phyloP scores from a whole-genome alignment of 2,797 vertebrate species.

The Avahi laniger region DNA sequence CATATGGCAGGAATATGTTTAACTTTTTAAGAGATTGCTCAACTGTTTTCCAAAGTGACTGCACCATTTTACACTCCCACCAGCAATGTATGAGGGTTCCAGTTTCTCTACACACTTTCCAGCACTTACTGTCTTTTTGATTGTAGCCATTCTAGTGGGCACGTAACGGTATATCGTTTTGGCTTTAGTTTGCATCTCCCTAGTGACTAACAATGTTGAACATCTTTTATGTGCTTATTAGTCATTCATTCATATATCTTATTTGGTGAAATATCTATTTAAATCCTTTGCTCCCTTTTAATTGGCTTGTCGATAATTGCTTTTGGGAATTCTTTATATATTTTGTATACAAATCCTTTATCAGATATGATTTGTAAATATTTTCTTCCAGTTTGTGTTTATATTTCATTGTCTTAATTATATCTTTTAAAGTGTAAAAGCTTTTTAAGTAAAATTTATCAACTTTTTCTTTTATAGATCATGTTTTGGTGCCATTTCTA shows the following conservation, averaged over 20 bases:
- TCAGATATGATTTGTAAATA: background rate
- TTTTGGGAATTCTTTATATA: background rate
- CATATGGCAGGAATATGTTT: background rate
- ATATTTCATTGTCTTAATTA: background rate
- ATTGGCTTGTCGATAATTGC: background rate
- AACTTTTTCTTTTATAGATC: background rate
- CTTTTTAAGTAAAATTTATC: background rate
- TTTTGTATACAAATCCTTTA: background rate
- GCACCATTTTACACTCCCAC: background rate
- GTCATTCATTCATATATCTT: background rate
- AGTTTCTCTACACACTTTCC: background rate
- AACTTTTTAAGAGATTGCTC: background rate
- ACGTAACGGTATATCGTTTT: background rate
- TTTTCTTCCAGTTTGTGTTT: background rate
- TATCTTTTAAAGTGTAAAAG: background rate
- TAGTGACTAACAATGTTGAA: background rate
- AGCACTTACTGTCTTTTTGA: background rate
- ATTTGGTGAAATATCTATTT: background rate
- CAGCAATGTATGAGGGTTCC: background rate
- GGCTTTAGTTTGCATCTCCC: background rate
- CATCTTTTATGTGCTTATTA: background rate
- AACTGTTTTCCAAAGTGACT: background rate
- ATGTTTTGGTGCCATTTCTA: background rate
- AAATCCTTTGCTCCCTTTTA: background rate
- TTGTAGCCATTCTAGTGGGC: background rate